phyloP scores from a whole-genome alignment of 1,140 invertebrate genomes.

The Heliothis virescens region DNA sequence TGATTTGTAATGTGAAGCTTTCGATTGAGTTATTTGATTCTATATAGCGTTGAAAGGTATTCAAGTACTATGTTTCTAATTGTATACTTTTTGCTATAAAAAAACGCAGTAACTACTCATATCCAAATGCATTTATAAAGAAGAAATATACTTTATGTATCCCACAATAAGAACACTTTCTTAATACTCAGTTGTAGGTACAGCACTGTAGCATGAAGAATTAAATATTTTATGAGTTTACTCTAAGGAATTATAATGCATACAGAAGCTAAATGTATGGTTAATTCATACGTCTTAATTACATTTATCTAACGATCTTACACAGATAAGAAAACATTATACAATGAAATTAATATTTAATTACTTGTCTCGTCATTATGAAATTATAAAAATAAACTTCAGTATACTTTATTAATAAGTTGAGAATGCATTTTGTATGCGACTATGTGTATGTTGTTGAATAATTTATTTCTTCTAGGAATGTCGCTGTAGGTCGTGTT shows the following conservation, averaged over 20 bases:
- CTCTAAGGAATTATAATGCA: neutral
- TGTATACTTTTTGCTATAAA: neutral
- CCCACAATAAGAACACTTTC: too few relatives aligned
- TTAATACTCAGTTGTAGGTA: too few relatives aligned
- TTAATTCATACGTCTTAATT: constrained; percentile 7
- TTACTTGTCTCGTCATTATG: constrained; percentile 5
- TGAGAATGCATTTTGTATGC: constrained; percentile 24
- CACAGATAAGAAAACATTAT: neutral
- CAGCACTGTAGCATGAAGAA: too few relatives aligned
- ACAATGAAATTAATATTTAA: constrained; percentile 28
- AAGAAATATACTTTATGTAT: too few relatives aligned
- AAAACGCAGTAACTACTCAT: too few relatives aligned
- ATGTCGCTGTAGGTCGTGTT: constrained; percentile 31
- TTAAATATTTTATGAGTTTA: constrained; percentile 5
- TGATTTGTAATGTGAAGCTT: neutral
- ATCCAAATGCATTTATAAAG: too few relatives aligned
- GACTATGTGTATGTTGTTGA: constrained; percentile 21
- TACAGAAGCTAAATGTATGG: neutral
- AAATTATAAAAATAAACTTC: constrained; percentile 16
- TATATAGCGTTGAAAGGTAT: neutral
- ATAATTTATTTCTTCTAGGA: constrained; percentile 37
- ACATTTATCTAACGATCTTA: constrained; percentile 16
- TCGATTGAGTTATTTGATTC: neutral
- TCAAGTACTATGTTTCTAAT: neutral
- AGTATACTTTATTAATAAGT: constrained; percentile 2